Evolutionary conservation across 2,888 invertebrate genomes (phyloP).

Genomic region (Epistrophe eligans): DNA sequence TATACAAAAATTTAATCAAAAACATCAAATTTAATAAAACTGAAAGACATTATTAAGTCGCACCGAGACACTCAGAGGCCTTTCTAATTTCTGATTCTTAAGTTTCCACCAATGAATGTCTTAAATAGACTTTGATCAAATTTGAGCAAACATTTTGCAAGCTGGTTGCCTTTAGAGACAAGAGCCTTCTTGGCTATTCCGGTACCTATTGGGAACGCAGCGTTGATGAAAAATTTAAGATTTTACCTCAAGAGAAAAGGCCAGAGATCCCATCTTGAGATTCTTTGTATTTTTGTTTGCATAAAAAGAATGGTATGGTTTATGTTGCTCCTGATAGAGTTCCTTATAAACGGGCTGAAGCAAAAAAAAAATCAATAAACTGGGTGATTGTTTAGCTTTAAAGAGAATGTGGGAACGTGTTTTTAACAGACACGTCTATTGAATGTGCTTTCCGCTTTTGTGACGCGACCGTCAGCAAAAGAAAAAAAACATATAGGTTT

Average conservation of each 20-base stretch:
- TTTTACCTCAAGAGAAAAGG: neutral
- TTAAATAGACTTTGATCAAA: neutral
- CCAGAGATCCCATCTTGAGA: neutral
- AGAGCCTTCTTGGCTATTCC: neutral
- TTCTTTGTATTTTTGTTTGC: neutral
- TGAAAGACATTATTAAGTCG: neutral
- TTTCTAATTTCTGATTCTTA: neutral
- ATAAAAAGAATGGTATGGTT: neutral
- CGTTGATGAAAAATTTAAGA: neutral
- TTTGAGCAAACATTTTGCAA: neutral
- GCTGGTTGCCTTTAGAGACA: neutral
- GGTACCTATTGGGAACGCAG: neutral
- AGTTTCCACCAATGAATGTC: neutral
- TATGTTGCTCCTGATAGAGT: neutral
- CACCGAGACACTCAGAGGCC: neutral
- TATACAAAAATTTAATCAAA: conserved; percentile 3
- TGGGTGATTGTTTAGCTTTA: neutral
- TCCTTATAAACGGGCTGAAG: neutral
- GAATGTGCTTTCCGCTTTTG: conserved; percentile 51
- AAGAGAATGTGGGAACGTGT: neutral
- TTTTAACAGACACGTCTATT: conserved; percentile 43
- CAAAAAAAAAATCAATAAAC: conserved; percentile 50
- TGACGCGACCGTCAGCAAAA: conserved; percentile 33
- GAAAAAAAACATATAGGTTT: neutral
- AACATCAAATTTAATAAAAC: conserved; percentile 18